phyloP scores from a whole-genome alignment of 2,888 invertebrate genomes.

The Dastarcus helophoroides region DNA sequence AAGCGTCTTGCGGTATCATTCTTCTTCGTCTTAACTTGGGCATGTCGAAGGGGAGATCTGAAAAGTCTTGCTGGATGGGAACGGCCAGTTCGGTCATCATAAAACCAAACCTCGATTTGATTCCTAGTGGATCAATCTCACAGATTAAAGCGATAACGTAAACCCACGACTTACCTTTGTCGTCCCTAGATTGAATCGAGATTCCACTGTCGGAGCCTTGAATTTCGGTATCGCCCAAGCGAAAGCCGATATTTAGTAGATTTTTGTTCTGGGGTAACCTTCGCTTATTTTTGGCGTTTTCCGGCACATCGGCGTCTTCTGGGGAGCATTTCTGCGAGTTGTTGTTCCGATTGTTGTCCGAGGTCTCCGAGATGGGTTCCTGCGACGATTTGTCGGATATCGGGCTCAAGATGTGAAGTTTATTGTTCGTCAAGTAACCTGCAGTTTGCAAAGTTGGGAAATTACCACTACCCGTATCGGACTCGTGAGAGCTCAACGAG shows the following conservation, averaged over 20 bases:
- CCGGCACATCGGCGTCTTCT: conserved; percentile 44
- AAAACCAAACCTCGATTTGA: conserved; percentile 46
- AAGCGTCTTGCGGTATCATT: conserved; percentile 52
- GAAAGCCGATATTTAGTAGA: conserved; percentile 54
- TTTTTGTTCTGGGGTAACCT: conserved; percentile 68
- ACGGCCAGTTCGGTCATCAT: conserved; percentile 30
- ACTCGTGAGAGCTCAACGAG: conserved; percentile 76
- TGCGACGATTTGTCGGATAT: conserved; percentile 85
- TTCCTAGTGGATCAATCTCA: conserved; percentile 6
- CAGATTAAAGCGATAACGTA: background rate
- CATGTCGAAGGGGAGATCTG: conserved; percentile 82
- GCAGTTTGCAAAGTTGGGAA: conserved; percentile 50
- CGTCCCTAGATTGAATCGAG: conserved; percentile 72
- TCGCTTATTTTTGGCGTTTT: conserved; percentile 49
- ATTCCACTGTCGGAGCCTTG: conserved; percentile 83
- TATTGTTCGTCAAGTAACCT: conserved; percentile 57
- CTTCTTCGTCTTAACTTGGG: conserved; percentile 66
- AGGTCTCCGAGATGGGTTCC: conserved; percentile 73
- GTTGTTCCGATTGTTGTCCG: conserved; percentile 68
- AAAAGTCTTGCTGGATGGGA: conserved; percentile 53
- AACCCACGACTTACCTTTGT: conserved; percentile 42
- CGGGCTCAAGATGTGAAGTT: conserved; percentile 76
- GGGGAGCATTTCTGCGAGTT: conserved; percentile 69
- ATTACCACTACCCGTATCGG: conserved; percentile 56
- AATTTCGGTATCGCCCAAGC: conserved; percentile 60